Evolutionary conservation across 2,113 vertebrate genomes (phyloP).

Genomic region (Progne subis): DNA sequence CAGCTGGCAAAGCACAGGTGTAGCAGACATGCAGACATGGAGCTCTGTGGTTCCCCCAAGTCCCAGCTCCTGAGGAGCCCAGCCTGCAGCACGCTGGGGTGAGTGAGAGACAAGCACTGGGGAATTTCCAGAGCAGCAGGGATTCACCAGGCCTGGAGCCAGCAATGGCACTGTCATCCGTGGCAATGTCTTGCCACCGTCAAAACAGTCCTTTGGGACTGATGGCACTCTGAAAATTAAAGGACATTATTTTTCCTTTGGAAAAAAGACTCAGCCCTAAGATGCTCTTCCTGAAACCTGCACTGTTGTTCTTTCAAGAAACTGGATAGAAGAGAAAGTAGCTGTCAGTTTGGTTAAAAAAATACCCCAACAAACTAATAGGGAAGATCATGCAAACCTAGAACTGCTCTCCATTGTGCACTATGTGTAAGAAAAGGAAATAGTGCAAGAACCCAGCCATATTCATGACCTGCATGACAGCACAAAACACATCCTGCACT

Average conservation of each 20-base stretch:
- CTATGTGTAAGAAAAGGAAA: background rate
- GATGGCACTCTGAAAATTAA: background rate
- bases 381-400: background rate
- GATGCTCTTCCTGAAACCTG: background rate
- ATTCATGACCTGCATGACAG: background rate
- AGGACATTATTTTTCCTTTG: background rate
- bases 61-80: background rate
- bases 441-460: background rate
- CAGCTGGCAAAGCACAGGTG: slow-evolving; percentile 44
- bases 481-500: background rate
- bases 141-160: background rate
- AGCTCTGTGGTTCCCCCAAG: slow-evolving; percentile 5
- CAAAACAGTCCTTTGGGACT: background rate
- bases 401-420: background rate
- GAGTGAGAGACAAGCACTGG: background rate
- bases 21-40: background rate
- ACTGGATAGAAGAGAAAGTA: background rate
- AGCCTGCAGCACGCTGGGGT: background rate
- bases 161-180: background rate
- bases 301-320: background rate
- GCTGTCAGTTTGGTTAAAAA: background rate
- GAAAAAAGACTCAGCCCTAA: background rate
- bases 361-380: background rate
- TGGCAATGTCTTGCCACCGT: background rate
- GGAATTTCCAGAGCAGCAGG: background rate